These are phyloP conservation scores for Hermodice carunculata DNA, from an alignment of 2,888 invertebrate species.

Conservation along the genomic window DNA sequence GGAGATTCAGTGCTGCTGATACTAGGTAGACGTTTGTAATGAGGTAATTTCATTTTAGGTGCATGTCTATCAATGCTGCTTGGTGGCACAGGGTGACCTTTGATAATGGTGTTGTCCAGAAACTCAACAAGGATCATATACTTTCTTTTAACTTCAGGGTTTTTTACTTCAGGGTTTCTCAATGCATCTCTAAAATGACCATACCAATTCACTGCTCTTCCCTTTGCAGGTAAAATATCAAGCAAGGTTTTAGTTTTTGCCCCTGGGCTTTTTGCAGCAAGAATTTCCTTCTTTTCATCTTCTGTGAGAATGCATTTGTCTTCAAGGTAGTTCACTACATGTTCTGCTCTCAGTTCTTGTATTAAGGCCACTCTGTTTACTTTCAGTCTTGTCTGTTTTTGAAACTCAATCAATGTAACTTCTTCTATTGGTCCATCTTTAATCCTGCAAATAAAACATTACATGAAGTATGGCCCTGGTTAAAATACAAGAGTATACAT, in stretches of 20 bases:
- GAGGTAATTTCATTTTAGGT: too few species aligned
- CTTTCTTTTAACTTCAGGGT: neutral
- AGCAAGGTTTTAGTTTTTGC: neutral
- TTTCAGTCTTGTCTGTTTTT: neutral
- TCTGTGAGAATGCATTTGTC: neutral
- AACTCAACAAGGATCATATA: conserved; percentile 25
- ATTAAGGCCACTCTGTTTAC: neutral
- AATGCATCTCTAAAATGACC: conserved; percentile 20
- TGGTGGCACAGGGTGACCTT: too few species aligned
- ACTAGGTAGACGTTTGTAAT: too few species aligned
- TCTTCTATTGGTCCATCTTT: too few species aligned
- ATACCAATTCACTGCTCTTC: conserved; percentile 20
- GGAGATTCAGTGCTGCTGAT: too few species aligned
- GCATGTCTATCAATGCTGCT: too few species aligned
- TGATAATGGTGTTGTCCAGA: conserved; percentile 26
- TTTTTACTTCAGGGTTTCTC: conserved; percentile 1
- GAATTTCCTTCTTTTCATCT: neutral
- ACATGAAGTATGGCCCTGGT: too few species aligned
- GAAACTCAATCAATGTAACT: neutral
- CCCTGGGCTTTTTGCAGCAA: neutral
- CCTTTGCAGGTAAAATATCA: conserved; percentile 24
- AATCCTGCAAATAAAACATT: too few species aligned
- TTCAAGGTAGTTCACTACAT: neutral
- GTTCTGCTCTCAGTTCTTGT: neutral
- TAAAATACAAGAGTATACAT: too few species aligned